These are phyloP conservation scores for Nowickia ferox DNA, from an alignment of 2,888 invertebrate genomes.

Conservation along the genomic window DNA sequence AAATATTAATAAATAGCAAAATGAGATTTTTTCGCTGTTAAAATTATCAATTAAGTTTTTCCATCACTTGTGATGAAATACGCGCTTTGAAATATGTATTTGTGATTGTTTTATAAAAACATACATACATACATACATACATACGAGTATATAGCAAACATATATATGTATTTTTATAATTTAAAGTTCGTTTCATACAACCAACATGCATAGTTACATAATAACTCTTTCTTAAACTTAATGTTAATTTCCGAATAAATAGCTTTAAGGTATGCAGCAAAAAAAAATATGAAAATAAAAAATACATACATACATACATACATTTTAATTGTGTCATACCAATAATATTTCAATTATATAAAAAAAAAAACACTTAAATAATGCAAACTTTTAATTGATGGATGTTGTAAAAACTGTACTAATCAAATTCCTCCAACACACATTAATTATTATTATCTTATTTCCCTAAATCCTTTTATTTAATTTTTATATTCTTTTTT, in stretches of 20 bases:
- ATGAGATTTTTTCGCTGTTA: constrained; percentile 12
- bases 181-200: constrained; percentile 28
- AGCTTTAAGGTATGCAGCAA: constrained; percentile 67
- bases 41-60: neutral
- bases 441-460: neutral
- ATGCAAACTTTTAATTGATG: constrained; percentile 35
- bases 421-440: neutral
- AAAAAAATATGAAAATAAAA: neutral
- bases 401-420: constrained; percentile 52
- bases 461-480: neutral
- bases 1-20: constrained; percentile 38
- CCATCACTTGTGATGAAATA: neutral
- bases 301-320: neutral
- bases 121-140: constrained; percentile 2
- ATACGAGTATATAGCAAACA: constrained; percentile 13
- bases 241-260: constrained; percentile 64
- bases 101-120: constrained; percentile 6
- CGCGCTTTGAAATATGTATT: constrained; percentile 24
- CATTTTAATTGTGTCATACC: constrained; percentile 37
- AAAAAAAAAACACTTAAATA: constrained; percentile 11
- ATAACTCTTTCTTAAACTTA: constrained; percentile 44
- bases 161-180: constrained; percentile 44
- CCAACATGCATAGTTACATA: constrained; percentile 35
- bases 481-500: neutral
- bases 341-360: constrained; percentile 40